Base-by-base conservation (phyloP, 2,888 invertebrate species). In the Gryllus longicercus region DNA sequence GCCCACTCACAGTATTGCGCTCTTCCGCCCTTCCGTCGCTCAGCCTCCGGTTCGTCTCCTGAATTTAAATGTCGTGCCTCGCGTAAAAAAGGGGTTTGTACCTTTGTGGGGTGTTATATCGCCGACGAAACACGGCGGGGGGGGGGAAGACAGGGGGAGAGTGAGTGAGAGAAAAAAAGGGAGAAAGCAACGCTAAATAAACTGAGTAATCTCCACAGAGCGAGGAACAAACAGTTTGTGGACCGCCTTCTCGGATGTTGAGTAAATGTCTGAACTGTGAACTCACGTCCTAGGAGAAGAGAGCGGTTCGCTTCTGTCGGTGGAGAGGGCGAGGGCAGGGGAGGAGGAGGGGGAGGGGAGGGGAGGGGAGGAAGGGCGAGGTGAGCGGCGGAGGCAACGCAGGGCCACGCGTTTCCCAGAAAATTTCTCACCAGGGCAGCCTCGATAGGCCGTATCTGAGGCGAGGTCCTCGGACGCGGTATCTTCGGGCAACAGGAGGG, bases 171-270 rank as follows among this genome's bases (percentile, higher is more conserved):
- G 38, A 38, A 38, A 5, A 38, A 38, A 38, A 63, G n/a, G 12
- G 63, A 63, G 63, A 63, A 63, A 63, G 63, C n/a, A n/a, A 63
- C 63, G 63, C 63, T 63, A 63, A 63, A 63, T n/a, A 63, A 63
- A 63, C 63, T 63, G 63, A 63, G n/a, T 63, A 63, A 63, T 63
- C 63, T 63, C 63, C 16, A 63, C 63, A 63, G 63, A 63, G 63
- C 63, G 63, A 63, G 63, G 63, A 63, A 63, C 63, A 63, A 63
- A 63, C n/a, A 63, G 63, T 63, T 63, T 14, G 63, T 63, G 63
- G 12, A 63, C 63, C 63, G 63, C 8, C 63, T 63, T n/a, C 63
- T 63, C 16, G 63, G 63, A 63, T 63, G 63, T 63, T 63, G 63
- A 63, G 63, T 63, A 63, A 63, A 63, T 63, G 63, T 63, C 63